phyloP scores from a whole-genome alignment of 2,888 invertebrate species.

The Tethea ocularis region DNA sequence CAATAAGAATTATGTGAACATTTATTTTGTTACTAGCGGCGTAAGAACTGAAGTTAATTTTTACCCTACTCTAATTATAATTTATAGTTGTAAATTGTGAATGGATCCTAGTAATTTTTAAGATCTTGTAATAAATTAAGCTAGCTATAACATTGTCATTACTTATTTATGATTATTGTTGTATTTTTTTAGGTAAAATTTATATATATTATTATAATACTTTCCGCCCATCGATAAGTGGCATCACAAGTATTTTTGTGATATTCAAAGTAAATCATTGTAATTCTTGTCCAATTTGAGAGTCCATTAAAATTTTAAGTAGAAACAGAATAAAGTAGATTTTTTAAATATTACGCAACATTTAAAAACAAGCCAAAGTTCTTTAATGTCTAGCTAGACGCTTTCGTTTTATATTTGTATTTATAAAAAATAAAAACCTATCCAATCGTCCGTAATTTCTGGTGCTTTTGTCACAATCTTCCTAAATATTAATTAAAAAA shows the following conservation, averaged over 20 bases:
- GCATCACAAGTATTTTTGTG: conserved; percentile 51
- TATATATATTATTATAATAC: conserved; percentile 30
- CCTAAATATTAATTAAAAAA: conserved; percentile 23
- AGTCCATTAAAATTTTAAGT: conserved; percentile 43
- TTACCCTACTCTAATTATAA: conserved; percentile 32
- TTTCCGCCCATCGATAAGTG: conserved; percentile 50
- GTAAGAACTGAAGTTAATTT: conserved; percentile 49
- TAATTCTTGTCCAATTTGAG: conserved; percentile 46
- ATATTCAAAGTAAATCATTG: conserved; percentile 28
- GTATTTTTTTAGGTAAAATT: conserved; percentile 31
- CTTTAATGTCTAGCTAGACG: conserved; percentile 46
- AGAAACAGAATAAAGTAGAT: conserved; percentile 42
- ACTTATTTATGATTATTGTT: conserved; percentile 52
- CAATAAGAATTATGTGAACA: conserved; percentile 6
- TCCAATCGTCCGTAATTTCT: conserved; percentile 44
- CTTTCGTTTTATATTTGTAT: conserved; percentile 29
- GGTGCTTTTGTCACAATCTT: conserved; percentile 55
- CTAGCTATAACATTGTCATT: conserved; percentile 44
- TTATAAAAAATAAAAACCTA: conserved; percentile 24
- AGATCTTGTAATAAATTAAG: conserved; percentile 60
- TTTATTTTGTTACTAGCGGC: conserved; percentile 36
- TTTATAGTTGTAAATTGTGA: conserved; percentile 68
- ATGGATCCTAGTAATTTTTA: conserved; percentile 76
- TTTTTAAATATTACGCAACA: conserved; percentile 43
- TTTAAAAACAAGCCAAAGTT: conserved; percentile 56